Evolutionary conservation across 2,888 invertebrate genomes (phyloP), one percentile per base, ranked within the genome.

Genomic region (Entomobrya proxima): DNA sequence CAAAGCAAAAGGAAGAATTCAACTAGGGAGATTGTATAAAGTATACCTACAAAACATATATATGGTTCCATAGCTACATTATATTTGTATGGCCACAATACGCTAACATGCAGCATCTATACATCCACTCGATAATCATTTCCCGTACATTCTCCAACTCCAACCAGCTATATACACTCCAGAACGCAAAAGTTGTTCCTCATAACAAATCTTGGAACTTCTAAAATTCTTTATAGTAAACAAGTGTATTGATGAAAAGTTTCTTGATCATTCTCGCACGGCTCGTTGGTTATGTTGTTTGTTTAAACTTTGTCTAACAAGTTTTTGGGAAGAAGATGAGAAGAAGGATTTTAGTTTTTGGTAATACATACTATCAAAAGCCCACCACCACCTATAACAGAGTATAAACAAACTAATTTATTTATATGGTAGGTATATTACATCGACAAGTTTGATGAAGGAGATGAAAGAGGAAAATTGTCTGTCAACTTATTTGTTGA

Each of bases 211-310:
- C 21, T n/a, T n/a, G 18, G 50, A 72, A 55, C 18, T 24, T 15
- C 77, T 27, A 44, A 61, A 77, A 61, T 55, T 79, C 78, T 79
- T 61, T 50, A 79, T 67, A 44, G 78, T 52, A 40, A 72, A 40
- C 40, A 82, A 75, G 75, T 35, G 37, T 79, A 79, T 75, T 61
- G 82, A 81, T 74, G 81, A 64, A 81, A 82, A 82, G 75, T 82
- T 82, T 82, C 35, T 50, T 82, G 74, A 82, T 82, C 75, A 52
- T 64, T 61, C 40, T 52, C 55, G 21, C 18, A 6, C 5, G 3
- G n/a, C 40, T 24, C 40, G 24, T n/a, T n/a, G n/a, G n/a, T n/a
- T n/a, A n/a, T n/a, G 52, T 44, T 82, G 75, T 82, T 82, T 82
- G 75, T 82, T 82, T 75, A 64, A 75, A 75, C 82, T 75, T 47